These are phyloP conservation scores for Epinephelus lanceolatus DNA, from an alignment of 2,113 vertebrate genomes.

Conservation along the genomic window DNA sequence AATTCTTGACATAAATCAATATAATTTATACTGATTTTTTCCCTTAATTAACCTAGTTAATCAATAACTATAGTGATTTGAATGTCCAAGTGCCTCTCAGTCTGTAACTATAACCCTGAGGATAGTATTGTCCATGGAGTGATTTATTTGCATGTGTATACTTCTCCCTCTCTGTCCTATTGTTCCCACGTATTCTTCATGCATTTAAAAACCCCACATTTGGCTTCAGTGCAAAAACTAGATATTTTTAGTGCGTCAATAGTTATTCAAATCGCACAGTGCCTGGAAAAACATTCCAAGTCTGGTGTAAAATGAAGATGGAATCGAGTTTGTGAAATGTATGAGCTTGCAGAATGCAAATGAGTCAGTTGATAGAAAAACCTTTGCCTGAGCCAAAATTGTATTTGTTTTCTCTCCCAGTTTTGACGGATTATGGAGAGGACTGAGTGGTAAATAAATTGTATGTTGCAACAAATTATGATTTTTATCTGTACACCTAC, in stretches of 20 bases:
- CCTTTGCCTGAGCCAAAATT: slow-evolving; percentile 50
- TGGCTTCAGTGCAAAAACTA: slow-evolving; percentile 53
- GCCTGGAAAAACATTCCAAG: slow-evolving; percentile 58
- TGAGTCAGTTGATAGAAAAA: slow-evolving; percentile 67
- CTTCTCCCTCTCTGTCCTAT: slow-evolving; percentile 27
- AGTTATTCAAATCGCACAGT: slow-evolving; percentile 71
- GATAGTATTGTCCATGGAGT: slow-evolving; percentile 7
- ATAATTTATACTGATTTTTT: not conserved
- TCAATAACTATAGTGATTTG: not conserved
- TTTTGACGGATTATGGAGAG: slow-evolving; percentile 45
- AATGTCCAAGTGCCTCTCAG: not conserved
- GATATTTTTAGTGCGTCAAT: slow-evolving; percentile 58
- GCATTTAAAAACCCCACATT: slow-evolving; percentile 64
- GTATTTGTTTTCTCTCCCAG: slow-evolving; percentile 56
- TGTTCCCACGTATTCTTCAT: slow-evolving; percentile 50
- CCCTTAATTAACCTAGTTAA: not conserved
- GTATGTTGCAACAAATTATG: slow-evolving; percentile 30
- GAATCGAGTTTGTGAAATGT: slow-evolving; percentile 70
- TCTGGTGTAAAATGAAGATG: slow-evolving; percentile 67
- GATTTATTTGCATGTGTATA: slow-evolving; percentile 40
- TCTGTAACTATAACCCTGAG: not conserved
- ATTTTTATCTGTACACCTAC: slow-evolving; percentile 47
- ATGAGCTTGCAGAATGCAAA: slow-evolving; percentile 77
- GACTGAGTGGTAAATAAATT: slow-evolving; percentile 48
- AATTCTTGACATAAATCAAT: not conserved